These are phyloP conservation scores for Machaerirhynchus nigripectus DNA, from an alignment of 2,113 vertebrate genomes.

Conservation along the genomic window DNA sequence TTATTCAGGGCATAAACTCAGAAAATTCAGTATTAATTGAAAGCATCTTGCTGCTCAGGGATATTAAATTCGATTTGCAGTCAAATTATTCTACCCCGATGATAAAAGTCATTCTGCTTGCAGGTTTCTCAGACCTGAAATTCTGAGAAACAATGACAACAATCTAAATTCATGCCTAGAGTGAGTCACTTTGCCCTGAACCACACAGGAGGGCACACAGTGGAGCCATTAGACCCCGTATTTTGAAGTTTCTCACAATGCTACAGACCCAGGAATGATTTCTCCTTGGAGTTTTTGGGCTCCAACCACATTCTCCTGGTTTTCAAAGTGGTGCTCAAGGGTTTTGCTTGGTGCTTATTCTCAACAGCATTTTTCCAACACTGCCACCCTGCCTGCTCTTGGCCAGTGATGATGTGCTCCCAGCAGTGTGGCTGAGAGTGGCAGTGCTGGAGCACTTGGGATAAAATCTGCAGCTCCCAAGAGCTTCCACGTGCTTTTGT, in stretches of 20 bases:
- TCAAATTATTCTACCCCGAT: neutral
- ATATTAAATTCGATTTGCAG: neutral
- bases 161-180: neutral
- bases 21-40: neutral
- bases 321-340: neutral
- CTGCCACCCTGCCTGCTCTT: neutral
- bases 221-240: fast-evolving
- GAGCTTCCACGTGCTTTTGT: neutral
- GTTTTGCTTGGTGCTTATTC: neutral
- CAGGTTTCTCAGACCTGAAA: neutral
- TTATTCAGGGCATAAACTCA: neutral
- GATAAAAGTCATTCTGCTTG: neutral
- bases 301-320: neutral
- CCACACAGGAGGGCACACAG: neutral
- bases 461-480: neutral
- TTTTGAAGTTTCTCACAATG: neutral
- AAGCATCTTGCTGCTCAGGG: neutral
- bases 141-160: neutral
- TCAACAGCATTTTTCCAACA: neutral
- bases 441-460: neutral
- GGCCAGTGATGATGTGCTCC: neutral
- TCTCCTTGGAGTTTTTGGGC: neutral
- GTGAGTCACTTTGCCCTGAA: neutral
- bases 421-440: neutral
- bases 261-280: neutral